Evolutionary conservation across 2,797 vertebrate genomes (phyloP).

Genomic region (Amniataba percoides): DNA sequence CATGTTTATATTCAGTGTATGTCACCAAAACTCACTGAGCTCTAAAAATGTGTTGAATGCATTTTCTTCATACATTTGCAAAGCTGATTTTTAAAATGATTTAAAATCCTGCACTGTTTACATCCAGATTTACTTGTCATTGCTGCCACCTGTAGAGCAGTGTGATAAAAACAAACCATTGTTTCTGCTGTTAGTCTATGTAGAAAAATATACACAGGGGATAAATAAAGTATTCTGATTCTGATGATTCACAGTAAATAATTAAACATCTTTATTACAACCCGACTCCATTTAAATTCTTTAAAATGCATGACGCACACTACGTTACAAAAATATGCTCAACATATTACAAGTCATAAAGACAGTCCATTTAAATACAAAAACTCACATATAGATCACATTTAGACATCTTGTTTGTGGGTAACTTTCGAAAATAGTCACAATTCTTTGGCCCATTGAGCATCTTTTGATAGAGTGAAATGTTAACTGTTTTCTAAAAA

Average conservation of each 20-base stretch:
- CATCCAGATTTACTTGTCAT: too few relatives aligned
- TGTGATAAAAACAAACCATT: too few relatives aligned
- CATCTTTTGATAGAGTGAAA: constrained; percentile 50
- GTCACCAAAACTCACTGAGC: not conserved
- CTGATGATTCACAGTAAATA: constrained; percentile 17
- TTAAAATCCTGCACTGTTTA: not conserved
- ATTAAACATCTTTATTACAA: constrained; percentile 72
- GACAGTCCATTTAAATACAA: constrained; percentile 62
- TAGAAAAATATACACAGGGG: too few relatives aligned
- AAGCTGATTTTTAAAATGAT: not conserved
- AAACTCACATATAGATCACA: constrained; percentile 56
- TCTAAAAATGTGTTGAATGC: not conserved
- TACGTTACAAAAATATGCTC: constrained; percentile 79
- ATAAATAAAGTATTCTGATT: too few relatives aligned
- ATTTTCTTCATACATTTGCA: not conserved
- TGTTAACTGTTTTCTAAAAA: constrained; percentile 11
- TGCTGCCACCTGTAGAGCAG: too few relatives aligned
- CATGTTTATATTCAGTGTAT: not conserved
- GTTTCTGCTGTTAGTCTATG: too few relatives aligned
- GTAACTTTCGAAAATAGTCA: constrained; percentile 52
- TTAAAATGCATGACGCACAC: constrained; percentile 54
- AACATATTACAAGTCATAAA: constrained; percentile 61
- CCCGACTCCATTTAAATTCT: constrained; percentile 52
- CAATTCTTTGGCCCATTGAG: constrained; percentile 57
- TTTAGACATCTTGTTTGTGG: constrained; percentile 40